Conservation (phyloP, 2,888 invertebrate species). For the Uropetala carovei region DNA sequence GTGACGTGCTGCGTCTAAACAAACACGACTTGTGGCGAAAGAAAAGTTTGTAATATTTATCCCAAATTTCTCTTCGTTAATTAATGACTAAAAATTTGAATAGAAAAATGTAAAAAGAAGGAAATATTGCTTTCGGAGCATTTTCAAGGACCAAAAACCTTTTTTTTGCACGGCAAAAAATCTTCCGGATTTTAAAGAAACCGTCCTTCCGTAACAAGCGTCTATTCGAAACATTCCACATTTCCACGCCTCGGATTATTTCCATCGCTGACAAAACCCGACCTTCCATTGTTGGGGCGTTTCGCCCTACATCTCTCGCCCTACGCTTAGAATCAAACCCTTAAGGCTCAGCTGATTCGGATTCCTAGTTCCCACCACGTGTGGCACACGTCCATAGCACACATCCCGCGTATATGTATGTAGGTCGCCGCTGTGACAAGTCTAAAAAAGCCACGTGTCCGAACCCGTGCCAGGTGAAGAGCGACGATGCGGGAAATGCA, state of each 20-base stretch:
- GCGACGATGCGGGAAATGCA: not conserved
- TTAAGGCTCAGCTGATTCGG: not conserved
- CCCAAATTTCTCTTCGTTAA: too few species aligned
- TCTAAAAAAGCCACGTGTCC: constrained; percentile 19
- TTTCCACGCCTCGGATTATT: not conserved
- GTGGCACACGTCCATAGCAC: constrained; percentile 19
- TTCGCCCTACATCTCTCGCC: not conserved
- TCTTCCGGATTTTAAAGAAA: too few species aligned
- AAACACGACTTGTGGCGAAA: too few species aligned
- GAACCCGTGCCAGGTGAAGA: constrained; percentile 25
- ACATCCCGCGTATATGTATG: constrained; percentile 3
- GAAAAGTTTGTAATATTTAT: too few species aligned
- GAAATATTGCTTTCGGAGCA: too few species aligned
- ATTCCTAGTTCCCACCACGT: not conserved
- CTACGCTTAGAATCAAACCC: not conserved
- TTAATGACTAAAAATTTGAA: too few species aligned
- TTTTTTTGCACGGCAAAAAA: too few species aligned
- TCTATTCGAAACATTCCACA: too few species aligned
- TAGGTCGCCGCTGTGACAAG: constrained; percentile 17
- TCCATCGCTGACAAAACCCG: not conserved
- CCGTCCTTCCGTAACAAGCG: too few species aligned
- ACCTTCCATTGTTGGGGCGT: not conserved
- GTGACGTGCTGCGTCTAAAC: too few species aligned
- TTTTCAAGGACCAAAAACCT: too few species aligned
- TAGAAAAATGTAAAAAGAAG: too few species aligned